Conservation (phyloP, 2,113 vertebrate genomes). For the Oreamnos americanus region DNA sequence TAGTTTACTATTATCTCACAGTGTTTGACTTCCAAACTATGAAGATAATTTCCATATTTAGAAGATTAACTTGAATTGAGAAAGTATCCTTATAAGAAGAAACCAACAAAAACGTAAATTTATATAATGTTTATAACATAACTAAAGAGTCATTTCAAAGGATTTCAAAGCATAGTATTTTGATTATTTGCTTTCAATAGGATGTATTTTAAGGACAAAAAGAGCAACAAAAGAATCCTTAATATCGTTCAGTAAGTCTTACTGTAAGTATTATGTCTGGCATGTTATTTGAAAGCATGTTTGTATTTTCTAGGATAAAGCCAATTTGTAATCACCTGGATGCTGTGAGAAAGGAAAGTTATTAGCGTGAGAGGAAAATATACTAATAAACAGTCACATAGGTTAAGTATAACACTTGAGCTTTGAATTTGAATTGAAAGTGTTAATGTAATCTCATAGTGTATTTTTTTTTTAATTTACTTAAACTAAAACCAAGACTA, state of each 20-base stretch:
- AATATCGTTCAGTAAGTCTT: too few species aligned
- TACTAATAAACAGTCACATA: too few species aligned
- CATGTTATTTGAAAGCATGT: background rate
- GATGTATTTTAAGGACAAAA: background rate
- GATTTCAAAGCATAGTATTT: background rate
- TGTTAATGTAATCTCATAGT: background rate
- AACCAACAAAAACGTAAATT: background rate
- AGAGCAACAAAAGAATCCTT: background rate
- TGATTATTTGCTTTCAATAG: background rate
- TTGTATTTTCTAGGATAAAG: background rate
- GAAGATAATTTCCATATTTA: background rate
- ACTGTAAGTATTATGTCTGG: background rate
- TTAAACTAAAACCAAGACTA: background rate
- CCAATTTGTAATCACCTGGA: background rate
- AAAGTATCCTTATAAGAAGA: background rate
- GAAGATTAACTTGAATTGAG: background rate
- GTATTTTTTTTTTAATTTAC: background rate
- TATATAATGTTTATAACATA: background rate
- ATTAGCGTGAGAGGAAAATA: background rate
- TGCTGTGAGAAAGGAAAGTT: background rate
- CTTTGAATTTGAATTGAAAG: background rate
- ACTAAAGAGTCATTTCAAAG: background rate
- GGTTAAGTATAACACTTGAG: fast-evolving
- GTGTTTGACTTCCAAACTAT: background rate
- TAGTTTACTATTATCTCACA: background rate